phyloP scores from a whole-genome alignment of 2,888 invertebrate species.

The Macaria notata region DNA sequence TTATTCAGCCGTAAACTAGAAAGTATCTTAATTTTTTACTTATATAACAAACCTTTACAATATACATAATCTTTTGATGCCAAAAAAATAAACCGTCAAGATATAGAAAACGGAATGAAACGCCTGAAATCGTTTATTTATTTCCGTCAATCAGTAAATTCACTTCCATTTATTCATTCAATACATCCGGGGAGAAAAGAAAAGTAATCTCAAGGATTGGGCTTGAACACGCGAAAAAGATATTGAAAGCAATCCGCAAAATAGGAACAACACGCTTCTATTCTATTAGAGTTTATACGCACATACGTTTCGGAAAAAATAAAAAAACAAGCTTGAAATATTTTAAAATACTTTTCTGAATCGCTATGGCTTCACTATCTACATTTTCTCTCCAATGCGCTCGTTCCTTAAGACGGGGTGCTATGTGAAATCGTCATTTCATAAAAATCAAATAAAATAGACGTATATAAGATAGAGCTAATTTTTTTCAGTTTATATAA shows the following conservation, averaged over 20 bases:
- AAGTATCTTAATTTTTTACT: no score
- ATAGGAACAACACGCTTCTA: constrained; percentile 56
- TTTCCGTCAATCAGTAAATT: constrained; percentile 58
- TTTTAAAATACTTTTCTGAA: constrained; percentile 3
- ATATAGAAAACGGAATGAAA: constrained; percentile 11
- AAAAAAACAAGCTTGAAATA: constrained; percentile 24
- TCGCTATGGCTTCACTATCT: constrained; percentile 9
- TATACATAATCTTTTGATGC: no score
- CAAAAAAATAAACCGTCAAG: no score
- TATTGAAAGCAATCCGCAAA: constrained; percentile 62
- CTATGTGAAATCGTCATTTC: no score
- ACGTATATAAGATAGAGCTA: no score
- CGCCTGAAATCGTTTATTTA: constrained; percentile 50
- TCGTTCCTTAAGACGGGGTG: no score
- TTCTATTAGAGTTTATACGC: constrained; percentile 52
- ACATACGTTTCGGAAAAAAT: constrained; percentile 46
- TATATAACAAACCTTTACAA: no score
- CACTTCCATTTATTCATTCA: constrained; percentile 59
- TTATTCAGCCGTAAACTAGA: no score
- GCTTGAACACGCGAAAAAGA: constrained; percentile 64
- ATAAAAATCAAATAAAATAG: no score
- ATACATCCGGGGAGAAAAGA: constrained; percentile 54
- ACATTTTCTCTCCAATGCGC: constrained; percentile 23
- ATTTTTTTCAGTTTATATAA: no score
- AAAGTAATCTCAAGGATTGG: constrained; percentile 65